Percentiles rank a stretch among this genome's conserved stretches.
Evolutionary conservation across 2,797 vertebrate genomes (phyloP).

Genomic region (Enteromius radiatus): DNA sequence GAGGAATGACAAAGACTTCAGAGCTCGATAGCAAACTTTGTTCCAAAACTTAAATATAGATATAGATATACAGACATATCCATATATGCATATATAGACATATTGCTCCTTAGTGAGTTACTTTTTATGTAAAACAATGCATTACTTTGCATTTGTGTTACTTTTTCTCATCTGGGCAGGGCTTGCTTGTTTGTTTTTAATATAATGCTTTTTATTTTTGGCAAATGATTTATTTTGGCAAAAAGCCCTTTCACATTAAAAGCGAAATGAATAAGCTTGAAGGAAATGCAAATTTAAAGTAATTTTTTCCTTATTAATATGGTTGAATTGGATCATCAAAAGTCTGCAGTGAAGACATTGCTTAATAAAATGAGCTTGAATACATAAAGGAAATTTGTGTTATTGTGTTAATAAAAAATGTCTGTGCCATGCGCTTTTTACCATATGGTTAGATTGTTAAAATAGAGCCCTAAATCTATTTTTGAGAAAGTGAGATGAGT

Average conservation of each 20-base stretch:
- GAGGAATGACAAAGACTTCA: background rate
- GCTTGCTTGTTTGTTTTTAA: background rate
- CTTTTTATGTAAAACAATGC: background rate
- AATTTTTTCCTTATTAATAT: background rate
- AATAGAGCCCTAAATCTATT: background rate
- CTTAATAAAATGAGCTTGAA: background rate
- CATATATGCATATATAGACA: background rate
- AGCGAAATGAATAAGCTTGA: background rate
- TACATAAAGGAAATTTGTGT: background rate
- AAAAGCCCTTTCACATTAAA: background rate
- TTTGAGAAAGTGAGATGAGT: background rate
- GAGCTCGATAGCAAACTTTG: background rate
- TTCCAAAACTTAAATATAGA: background rate
- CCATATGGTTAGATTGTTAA: too few species aligned
- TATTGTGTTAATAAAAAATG: too few species aligned
- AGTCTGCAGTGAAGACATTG: background rate
- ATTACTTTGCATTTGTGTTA: background rate
- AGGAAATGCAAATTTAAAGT: background rate
- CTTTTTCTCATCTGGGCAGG: background rate
- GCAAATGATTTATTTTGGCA: too few species aligned
- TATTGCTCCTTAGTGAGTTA: background rate
- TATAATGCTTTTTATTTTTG: background rate
- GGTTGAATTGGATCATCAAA: background rate
- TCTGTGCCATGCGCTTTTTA: too few species aligned
- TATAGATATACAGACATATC: background rate